Evolutionary conservation across 2,888 invertebrate species (phyloP), one percentile per base, ranked within the genome.

Genomic region (Drosophila recens): DNA sequence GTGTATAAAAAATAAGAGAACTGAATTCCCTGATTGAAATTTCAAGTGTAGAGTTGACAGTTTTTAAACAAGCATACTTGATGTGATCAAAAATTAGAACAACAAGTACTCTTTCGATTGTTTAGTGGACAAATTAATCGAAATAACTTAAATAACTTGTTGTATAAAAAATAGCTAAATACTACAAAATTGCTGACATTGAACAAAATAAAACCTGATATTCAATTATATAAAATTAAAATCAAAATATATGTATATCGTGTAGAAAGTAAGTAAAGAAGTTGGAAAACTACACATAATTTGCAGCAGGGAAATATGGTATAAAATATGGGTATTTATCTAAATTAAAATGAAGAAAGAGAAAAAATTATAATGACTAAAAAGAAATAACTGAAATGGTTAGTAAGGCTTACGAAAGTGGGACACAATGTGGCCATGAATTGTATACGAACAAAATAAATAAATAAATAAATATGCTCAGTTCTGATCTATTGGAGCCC

Each of bases 41-140:
- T 17, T 51, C 20, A 38, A 51, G 46, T 48, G 63, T 48, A 63
- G 23, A 48, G 33, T 53, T 67, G 52, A 48, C 33, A n/a, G n/a
- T n/a, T n/a, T n/a, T n/a, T n/a, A n/a, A n/a, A n/a, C n/a, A n/a
- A n/a, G n/a, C n/a, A 43, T 40, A 40, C 5, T 20, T 5, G 20
- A 20, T 45, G 6, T 1, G 4, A 13, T 20, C 23, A 10, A 4
- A 43, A 4, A 11, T 40, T 4, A 20, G 10, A 17, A 17, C 20
- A 17, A 11, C 34, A 34, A 34, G 8, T 27, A 23, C 4, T 23
- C 23, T 23, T 23, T 23, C 23, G 23, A 23, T 23, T 23, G 23
- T 23, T 23, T 4, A 23, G 23, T 23, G 27, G 3, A 5, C 1
- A 27, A 27, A 27, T 27, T 27, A 6, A 6, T 27, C 0, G 1